These are phyloP conservation scores for Caenorhabditis sinica DNA, from an alignment of 2,888 invertebrate species.

Conservation along the genomic window DNA sequence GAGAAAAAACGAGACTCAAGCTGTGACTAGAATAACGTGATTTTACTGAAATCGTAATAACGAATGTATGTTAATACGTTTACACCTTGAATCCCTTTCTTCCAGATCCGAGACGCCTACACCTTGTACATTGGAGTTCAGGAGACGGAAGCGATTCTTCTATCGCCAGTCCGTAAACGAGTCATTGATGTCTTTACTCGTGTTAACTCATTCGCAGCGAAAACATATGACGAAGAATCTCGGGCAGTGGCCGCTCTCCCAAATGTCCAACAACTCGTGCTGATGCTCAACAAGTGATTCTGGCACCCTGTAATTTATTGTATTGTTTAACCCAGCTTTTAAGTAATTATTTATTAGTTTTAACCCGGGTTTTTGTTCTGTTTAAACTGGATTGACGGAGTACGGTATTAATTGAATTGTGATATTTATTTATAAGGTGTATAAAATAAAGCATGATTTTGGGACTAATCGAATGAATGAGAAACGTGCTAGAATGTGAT, in stretches of 20 bases:
- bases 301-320: background rate
- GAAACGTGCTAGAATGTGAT: background rate
- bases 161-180: slow-evolving; percentile 93
- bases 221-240: slow-evolving; percentile 91
- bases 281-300: slow-evolving; percentile 74
- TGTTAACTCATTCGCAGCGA: slow-evolving; percentile 88
- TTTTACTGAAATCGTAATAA: background rate
- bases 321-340: too few species aligned
- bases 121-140: slow-evolving; percentile 95
- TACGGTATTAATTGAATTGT: background rate
- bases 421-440: too few species aligned
- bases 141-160: slow-evolving; percentile 97
- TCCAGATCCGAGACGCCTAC: slow-evolving; percentile 88
- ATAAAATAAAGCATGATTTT: slow-evolving; percentile 2
- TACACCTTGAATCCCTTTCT: background rate
- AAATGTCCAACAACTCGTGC: slow-evolving; percentile 93
- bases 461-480: background rate
- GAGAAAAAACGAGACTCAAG: background rate
- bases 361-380: slow-evolving; percentile 22
- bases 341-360: background rate
- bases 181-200: slow-evolving; percentile 93
- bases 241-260: slow-evolving; percentile 92
- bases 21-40: slow-evolving; percentile 25
- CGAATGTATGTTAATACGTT: background rate
- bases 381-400: background rate